Evolutionary conservation across 2,888 invertebrate species (phyloP), one percentile per base, ranked within the genome.

Genomic region (Priocnemis perturbator): DNA sequence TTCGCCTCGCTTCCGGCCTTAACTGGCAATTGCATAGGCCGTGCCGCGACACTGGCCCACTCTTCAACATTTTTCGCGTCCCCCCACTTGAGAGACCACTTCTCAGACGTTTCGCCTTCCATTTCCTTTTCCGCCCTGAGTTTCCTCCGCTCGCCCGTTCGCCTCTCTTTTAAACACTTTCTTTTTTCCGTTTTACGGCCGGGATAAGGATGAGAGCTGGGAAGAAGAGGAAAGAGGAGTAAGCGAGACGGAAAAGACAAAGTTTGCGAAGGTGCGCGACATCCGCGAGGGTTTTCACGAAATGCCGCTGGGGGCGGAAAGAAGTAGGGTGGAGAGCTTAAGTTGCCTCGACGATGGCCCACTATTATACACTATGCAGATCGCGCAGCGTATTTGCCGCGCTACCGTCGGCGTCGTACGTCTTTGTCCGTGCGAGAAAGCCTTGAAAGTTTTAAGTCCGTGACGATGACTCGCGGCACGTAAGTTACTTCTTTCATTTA

Each of bases 331-430:
- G 37, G 37, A 59, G 53, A 64, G 58, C 50, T 59, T 59, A 59
- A 59, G 58, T 59, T 53, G n/a, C 44, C 53, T 23, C 44, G 52
- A 53, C 44, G 9, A 60, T n/a, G 23, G 26, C 14, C 4, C 47
- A 47, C 53, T 21, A 65, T 65, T 65, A 65, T 65, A 55, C 60
- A 60, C 47, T 65, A 65, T 65, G 65, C 60, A 60, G 65, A 65
- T 65, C 59, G 47, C 26, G n/a, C 21, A 37, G 44, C 37, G 59
- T 59, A 64, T 59, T 64, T 64, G 30, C 37, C 64, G 58, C 48
- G 47, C 47, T 1, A 48, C 23, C 17, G 48, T 52, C 52, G 30
- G 26, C 37, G 20, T 53, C 50, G 19, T 50, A 50, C 50, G 19
- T 50, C 50, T 50, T 19, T 50, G 50, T 50, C 50, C 17, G 50